Evolutionary conservation across 1,140 invertebrate species (phyloP).

Genomic region (Drosophila pruinosa): DNA sequence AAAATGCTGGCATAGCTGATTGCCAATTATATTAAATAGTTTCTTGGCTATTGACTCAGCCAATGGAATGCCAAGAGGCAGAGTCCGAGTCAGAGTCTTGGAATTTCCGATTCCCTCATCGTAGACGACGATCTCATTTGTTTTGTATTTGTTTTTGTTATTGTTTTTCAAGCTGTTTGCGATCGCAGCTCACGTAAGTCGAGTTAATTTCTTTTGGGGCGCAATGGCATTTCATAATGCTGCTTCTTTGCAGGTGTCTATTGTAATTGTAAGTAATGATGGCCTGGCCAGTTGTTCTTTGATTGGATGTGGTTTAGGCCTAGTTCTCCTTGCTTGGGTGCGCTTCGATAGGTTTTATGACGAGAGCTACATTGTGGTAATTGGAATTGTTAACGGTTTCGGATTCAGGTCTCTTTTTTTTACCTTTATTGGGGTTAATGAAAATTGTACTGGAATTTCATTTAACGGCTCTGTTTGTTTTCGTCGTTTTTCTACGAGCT

Average conservation of each 20-base stretch:
- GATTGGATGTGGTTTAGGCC: slow-evolving; percentile 14
- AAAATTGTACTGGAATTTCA: slow-evolving; percentile 67
- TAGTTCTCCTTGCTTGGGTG: slow-evolving; percentile 25
- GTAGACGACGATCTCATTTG: too few relatives aligned
- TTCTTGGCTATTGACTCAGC: slow-evolving; percentile 13
- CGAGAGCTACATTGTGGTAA: background rate
- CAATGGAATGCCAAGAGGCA: slow-evolving; percentile 1
- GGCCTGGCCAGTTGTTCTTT: slow-evolving; percentile 11
- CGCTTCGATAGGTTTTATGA: slow-evolving; percentile 57
- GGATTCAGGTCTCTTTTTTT: slow-evolving; percentile 21
- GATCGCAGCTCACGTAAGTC: slow-evolving; percentile 59
- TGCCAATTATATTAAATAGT: slow-evolving; percentile 4
- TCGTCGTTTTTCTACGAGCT: slow-evolving; percentile 56
- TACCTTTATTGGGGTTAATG: slow-evolving; percentile 64
- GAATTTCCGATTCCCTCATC: slow-evolving; percentile 38
- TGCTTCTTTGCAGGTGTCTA: slow-evolving; percentile 59
- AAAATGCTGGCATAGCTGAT: slow-evolving; percentile 1
- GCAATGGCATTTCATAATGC: slow-evolving; percentile 56
- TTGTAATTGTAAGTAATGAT: slow-evolving; percentile 47
- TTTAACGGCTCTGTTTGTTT: slow-evolving; percentile 53
- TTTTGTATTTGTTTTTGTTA: background rate
- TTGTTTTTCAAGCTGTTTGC: slow-evolving; percentile 42
- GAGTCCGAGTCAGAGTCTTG: slow-evolving; percentile 1
- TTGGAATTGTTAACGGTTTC: slow-evolving; percentile 37
- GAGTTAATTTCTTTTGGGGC: slow-evolving; percentile 68